These are phyloP conservation scores for Electrona antarctica DNA, from an alignment of 2,113 vertebrate species.

Conservation along the genomic window DNA sequence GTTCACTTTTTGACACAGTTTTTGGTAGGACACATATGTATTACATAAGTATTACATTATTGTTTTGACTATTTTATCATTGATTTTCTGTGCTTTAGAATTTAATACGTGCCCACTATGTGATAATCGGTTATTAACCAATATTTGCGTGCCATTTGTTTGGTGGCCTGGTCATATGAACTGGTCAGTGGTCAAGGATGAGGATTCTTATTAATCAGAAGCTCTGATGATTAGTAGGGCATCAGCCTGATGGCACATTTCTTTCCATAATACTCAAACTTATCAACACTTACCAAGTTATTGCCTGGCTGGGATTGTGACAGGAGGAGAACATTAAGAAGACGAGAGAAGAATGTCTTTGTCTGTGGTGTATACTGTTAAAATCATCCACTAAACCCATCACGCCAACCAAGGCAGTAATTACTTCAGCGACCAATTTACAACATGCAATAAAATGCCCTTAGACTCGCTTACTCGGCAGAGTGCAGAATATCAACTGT, in stretches of 20 bases:
- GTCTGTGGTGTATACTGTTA: constrained; percentile 49
- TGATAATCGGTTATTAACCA: no score
- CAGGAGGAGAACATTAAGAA: constrained; percentile 1
- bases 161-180: no score
- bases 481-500: constrained; percentile 65
- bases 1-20: no score
- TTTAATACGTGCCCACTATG: no score
- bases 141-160: no score
- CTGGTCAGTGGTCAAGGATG: no score
- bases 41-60: no score
- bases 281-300: not conserved
- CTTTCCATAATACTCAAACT: not conserved
- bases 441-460: constrained; percentile 73
- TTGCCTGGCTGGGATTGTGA: constrained; percentile 1
- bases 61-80: no score
- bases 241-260: not conserved
- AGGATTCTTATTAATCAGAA: no score
- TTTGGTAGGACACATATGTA: no score
- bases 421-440: constrained; percentile 71
- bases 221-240: no score
- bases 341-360: constrained; percentile 41
- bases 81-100: no score
- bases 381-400: constrained; percentile 57
- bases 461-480: constrained; percentile 46
- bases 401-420: constrained; percentile 60